Evolutionary conservation across 2,888 invertebrate genomes (phyloP).

Genomic region (Physocephala rufipes): DNA sequence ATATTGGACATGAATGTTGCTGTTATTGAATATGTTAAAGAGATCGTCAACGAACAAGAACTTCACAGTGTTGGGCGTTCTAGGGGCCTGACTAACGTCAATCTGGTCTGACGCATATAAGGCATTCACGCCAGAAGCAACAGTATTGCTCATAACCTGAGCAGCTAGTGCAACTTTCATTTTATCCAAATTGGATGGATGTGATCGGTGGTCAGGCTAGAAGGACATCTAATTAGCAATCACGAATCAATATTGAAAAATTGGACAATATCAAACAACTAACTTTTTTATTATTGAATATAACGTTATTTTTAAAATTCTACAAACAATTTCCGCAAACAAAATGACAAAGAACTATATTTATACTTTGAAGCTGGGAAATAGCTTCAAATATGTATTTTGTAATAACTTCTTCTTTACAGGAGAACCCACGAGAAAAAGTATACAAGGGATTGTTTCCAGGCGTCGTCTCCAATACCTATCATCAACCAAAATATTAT

Average conservation of each 20-base stretch:
- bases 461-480: no score
- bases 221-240: not conserved
- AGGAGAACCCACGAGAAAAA: conserved; percentile 16
- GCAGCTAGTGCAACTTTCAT: not conserved
- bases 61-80: not conserved
- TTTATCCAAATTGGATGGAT: not conserved
- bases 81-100: not conserved
- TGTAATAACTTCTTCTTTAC: conserved; percentile 17
- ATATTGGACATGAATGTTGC: not conserved
- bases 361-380: conserved; percentile 17
- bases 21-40: not conserved
- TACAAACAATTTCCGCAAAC: conserved; percentile 13
- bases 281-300: not conserved
- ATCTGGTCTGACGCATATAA: not conserved
- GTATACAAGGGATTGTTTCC: conserved; percentile 25
- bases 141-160: conserved; percentile 11
- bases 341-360: conserved; percentile 22
- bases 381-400: conserved; percentile 33
- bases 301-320: not conserved
- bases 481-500: not conserved
- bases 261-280: conserved; percentile 4
- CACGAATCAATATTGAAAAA: conserved; percentile 3
- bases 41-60: conserved; percentile 1
- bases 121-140: not conserved
- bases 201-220: not conserved